A percentile compares a stretch with the other conserved stretches of the same genome.
phyloP scores from a whole-genome alignment of 2,797 vertebrate genomes.

The Xiphorhynchus erythropygius region DNA sequence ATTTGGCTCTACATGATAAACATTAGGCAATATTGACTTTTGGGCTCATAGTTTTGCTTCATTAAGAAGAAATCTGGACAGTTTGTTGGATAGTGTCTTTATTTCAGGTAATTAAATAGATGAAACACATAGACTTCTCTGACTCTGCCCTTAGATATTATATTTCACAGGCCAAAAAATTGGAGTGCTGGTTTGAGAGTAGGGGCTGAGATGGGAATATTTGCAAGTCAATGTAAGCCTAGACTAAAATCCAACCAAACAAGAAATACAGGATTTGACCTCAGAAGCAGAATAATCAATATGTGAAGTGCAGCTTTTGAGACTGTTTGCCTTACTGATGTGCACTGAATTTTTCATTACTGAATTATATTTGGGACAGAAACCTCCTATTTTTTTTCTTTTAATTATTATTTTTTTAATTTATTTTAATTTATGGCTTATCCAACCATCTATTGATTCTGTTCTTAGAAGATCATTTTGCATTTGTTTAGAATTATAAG shows the following conservation, averaged over 20 bases:
- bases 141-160: background rate
- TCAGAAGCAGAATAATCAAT: background rate
- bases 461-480: background rate
- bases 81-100: background rate
- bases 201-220: background rate
- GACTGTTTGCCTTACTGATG: background rate
- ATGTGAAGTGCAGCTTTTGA: background rate
- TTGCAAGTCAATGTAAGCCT: background rate
- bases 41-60: background rate
- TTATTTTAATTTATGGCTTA: background rate
- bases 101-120: background rate
- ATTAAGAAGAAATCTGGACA: background rate
- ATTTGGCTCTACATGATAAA: background rate
- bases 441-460: background rate
- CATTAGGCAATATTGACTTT: background rate
- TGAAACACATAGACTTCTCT: background rate
- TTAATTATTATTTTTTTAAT: background rate
- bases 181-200: fast-evolving
- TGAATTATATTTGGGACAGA: background rate
- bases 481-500: background rate
- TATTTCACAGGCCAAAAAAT: background rate
- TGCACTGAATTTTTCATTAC: background rate
- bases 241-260: background rate
- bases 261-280: background rate
- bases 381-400: background rate